Conservation (phyloP, 1,140 invertebrate genomes). For the Xylocopa sonorina region DNA sequence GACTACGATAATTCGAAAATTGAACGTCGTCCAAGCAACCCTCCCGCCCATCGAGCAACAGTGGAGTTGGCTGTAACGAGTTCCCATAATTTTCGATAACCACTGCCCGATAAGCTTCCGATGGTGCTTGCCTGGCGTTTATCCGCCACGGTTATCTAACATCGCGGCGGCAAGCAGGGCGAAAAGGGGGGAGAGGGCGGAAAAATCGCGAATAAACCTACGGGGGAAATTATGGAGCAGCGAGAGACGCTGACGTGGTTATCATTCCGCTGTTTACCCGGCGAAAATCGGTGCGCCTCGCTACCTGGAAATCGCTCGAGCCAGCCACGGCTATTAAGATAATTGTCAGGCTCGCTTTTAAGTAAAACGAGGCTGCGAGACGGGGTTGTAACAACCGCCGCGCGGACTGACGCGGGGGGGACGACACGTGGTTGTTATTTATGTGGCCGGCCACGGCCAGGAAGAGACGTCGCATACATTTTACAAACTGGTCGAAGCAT, state of each 20-base stretch:
- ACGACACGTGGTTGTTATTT: conserved; percentile 47
- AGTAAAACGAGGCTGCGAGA: conserved; percentile 15
- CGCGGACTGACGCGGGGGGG: background rate
- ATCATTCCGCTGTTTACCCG: conserved; percentile 27
- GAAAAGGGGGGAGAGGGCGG: too few species aligned
- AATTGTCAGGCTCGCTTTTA: conserved; percentile 48
- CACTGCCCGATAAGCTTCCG: background rate
- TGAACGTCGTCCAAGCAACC: background rate
- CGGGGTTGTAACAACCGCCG: conserved; percentile 6
- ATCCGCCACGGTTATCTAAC: background rate
- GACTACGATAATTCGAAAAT: conserved; percentile 39
- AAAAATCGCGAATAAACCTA: conserved; percentile 21
- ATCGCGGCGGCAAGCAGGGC: background rate
- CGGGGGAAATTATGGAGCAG: conserved; percentile 23
- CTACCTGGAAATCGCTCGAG: conserved; percentile 41
- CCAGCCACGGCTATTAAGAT: conserved; percentile 57
- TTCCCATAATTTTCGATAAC: conserved; percentile 20
- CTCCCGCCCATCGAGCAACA: background rate
- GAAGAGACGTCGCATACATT: background rate
- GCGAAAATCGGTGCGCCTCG: conserved; percentile 18
- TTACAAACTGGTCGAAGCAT: background rate
- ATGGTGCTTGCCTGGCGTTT: background rate
- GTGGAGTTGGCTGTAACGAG: background rate
- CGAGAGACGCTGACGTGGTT: background rate
- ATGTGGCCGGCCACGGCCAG: background rate